Base-by-base conservation (phyloP, 30 jellyfish, hydroid and myxozoan species). In the Chrysaora quinquecirrha region DNA sequence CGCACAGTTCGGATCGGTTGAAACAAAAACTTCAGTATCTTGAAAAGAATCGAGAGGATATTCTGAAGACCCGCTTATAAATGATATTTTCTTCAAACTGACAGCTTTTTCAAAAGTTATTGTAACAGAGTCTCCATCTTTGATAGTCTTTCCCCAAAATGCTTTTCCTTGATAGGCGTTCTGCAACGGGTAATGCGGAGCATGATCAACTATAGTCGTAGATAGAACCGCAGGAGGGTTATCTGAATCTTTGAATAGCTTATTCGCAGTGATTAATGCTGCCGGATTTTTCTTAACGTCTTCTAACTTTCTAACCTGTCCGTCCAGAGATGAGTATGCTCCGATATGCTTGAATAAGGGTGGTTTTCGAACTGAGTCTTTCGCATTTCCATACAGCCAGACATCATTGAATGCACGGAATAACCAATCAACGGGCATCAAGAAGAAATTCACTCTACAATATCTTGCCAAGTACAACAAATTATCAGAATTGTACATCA, bases 361-460 rank as follows among this genome's bases (percentile, higher is more conserved):
- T 1, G 96, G 94, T 49, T 64, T 76, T 4, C 64, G 79, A n/a
- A 84, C 75, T 48, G 64, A 74, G 74, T 64, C 67, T 70, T 76
- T 93, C n/a, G 62, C 75, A 64, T 93, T 93, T 0, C 97, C 98
- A 58, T 80, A 33, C 69, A 94, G 82, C 83, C 81, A 94, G 20
- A 94, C 72, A 27, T 94, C 97, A 71, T 94, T 94, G 79, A 49
- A 94, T 12, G 80, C 92, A 21, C 99, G 96, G 68, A 94, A 94
- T 2, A 88, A 60, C 97, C 97, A 94, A 72, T 94, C 99, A 33
- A 94, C 96, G 4, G 99, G 99, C 99, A 94, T 94, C 54, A 97
- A 67, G 82, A 97, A 94, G 95, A 71, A 94, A 38, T 73, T 61
- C 64, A 76, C 58, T 30, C 99, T 85, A 50, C 86, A 56, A 63